These are phyloP conservation scores for Furcifer pardalis DNA, from an alignment of 2,797 vertebrate species.

Conservation along the genomic window DNA sequence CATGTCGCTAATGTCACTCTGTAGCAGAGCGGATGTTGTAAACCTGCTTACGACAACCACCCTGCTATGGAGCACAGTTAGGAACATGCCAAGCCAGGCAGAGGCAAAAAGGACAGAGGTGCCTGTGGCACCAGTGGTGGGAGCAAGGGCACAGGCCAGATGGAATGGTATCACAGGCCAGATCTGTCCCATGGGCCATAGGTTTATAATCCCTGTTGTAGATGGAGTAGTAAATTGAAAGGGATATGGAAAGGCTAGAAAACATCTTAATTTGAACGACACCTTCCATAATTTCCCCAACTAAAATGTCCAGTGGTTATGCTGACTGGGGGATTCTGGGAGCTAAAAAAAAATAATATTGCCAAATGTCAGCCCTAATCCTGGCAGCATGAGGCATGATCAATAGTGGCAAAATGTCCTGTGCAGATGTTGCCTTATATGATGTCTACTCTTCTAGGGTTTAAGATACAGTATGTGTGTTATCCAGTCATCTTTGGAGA, in stretches of 20 bases:
- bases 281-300: background rate
- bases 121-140: no score
- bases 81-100: no score
- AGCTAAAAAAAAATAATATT: background rate
- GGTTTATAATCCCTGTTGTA: no score
- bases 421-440: no score
- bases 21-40: no score
- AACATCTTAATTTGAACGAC: background rate
- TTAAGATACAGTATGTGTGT: background rate
- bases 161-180: no score
- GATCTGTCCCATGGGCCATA: no score
- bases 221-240: slow-evolving; percentile 18
- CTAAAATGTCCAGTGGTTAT: background rate
- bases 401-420: background rate
- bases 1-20: no score
- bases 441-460: background rate
- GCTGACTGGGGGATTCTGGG: background rate
- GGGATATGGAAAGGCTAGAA: background rate
- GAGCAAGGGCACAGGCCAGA: no score
- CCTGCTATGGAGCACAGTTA: no score
- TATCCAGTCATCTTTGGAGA: background rate
- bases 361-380: background rate
- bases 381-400: background rate
- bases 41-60: no score
- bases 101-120: no score